A percentile compares a stretch with the other conserved stretches of the same genome.
Evolutionary conservation across 30 jellyfish, hydroid and myxozoan genomes (phyloP).

Genomic region (Hydractinia echinata): DNA sequence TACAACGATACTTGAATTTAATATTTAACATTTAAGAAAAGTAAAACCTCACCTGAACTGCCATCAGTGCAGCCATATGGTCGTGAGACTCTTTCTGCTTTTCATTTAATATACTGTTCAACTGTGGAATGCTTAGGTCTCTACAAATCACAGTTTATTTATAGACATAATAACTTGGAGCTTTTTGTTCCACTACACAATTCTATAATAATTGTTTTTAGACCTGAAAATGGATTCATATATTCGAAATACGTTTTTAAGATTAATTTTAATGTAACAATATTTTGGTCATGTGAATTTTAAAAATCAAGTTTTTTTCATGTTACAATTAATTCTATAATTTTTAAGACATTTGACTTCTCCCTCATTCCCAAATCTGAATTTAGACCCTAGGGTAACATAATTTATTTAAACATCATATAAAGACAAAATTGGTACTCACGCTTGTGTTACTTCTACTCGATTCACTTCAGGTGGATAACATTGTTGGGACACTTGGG

Average conservation of each 20-base stretch:
- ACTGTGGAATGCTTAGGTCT: conserved; percentile 78
- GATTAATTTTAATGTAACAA: no score
- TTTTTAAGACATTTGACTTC: no score
- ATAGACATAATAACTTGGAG: no score
- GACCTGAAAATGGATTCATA: no score
- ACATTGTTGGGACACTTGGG: conserved; percentile 57
- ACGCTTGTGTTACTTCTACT: conserved; percentile 78
- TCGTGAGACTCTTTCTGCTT: conserved; percentile 43
- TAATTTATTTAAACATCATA: background rate
- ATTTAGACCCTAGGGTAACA: background rate
- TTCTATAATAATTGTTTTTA: no score
- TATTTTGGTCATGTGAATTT: no score
- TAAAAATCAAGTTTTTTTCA: no score
- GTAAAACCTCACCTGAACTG: conserved; percentile 61
- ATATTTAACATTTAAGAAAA: background rate
- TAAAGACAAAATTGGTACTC: conserved; percentile 25
- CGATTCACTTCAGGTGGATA: conserved; percentile 72
- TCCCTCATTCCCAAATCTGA: background rate
- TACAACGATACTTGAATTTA: no score
- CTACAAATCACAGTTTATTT: conserved; percentile 26
- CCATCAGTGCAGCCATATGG: conserved; percentile 54
- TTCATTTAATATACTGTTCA: conserved; percentile 44
- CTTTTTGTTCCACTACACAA: no score
- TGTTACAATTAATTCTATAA: no score
- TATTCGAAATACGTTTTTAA: no score